Percentiles rank a stretch among this genome's conserved stretches.
Evolutionary conservation across 2,888 invertebrate species (phyloP).

Genomic region (Cosmia trapezina): DNA sequence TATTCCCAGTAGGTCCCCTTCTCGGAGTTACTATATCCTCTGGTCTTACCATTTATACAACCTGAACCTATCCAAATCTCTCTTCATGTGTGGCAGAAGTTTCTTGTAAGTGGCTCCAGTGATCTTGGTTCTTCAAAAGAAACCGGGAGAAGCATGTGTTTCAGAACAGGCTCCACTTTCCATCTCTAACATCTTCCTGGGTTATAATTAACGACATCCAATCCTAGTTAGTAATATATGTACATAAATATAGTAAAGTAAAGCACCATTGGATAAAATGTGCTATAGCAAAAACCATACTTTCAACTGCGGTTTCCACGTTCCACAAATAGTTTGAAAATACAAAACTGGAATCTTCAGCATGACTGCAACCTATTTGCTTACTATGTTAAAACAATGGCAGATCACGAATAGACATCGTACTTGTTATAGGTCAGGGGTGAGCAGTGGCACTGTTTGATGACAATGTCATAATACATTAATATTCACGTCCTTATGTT

Average conservation of each 20-base stretch:
- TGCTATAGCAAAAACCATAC: neutral
- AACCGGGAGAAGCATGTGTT: neutral
- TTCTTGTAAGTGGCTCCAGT: neutral
- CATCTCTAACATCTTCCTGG: neutral
- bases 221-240: too few relatives aligned
- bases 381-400: constrained; percentile 52
- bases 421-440: constrained; percentile 58
- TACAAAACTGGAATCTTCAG: constrained; percentile 20
- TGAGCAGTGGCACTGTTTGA: constrained; percentile 42
- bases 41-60: neutral
- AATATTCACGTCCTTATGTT: constrained; percentile 41
- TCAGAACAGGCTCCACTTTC: neutral
- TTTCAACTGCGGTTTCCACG: neutral
- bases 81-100: neutral
- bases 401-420: constrained; percentile 51
- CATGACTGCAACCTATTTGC: constrained; percentile 50
- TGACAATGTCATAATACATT: constrained; percentile 54
- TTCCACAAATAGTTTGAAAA: constrained; percentile 14
- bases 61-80: neutral
- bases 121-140: neutral
- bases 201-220: neutral
- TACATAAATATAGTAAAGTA: neutral
- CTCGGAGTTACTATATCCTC: too few relatives aligned
- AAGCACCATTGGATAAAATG: neutral
- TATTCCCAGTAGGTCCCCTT: too few relatives aligned